A percentile compares a stretch with the other conserved stretches of the same genome.
Conservation (phyloP, 2,113 vertebrate species). For the Himantopus leucocephalus region DNA sequence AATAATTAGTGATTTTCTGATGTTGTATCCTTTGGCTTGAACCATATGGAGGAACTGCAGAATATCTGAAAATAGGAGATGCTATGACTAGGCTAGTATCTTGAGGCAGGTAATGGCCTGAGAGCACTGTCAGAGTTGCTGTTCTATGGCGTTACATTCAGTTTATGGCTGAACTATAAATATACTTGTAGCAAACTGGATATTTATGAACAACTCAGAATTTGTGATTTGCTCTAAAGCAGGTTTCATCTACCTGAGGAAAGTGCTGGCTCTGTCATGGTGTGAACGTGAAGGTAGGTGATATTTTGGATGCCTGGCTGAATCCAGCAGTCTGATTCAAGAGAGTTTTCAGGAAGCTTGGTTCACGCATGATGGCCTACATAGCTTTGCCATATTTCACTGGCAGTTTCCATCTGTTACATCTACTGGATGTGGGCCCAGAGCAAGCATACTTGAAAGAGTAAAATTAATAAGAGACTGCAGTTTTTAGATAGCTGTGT, state of each 20-base stretch:
- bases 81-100: background rate
- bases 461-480: constrained; percentile 7
- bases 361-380: background rate
- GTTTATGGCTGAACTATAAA: background rate
- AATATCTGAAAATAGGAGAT: background rate
- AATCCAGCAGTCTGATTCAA: background rate
- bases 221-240: background rate
- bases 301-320: background rate
- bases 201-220: background rate
- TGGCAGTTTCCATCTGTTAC: constrained; percentile 36
- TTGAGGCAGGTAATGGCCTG: background rate
- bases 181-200: background rate
- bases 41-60: background rate
- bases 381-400: background rate
- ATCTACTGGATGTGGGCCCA: constrained; percentile 35
- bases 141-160: background rate
- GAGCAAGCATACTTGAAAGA: background rate
- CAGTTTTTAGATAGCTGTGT: background rate
- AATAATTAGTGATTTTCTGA: background rate
- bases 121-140: background rate
- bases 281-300: background rate
- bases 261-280: background rate
- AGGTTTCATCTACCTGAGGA: background rate
- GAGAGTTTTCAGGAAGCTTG: background rate
- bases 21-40: background rate